Evolutionary conservation across 2,888 invertebrate species (phyloP).

Genomic region (Agrotis exclamationis): DNA sequence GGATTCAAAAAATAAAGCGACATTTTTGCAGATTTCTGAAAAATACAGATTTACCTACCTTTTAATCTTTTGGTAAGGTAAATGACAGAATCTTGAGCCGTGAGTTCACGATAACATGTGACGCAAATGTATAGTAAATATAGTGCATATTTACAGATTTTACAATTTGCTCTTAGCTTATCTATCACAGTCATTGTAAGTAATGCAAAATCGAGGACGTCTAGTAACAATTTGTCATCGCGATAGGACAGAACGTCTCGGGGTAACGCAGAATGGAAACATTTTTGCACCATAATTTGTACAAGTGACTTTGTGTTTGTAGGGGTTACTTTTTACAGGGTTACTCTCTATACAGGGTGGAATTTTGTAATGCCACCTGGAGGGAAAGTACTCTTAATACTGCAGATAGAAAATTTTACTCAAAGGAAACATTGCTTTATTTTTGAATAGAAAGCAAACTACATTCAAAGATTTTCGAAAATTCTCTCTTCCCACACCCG

Average conservation of each 20-base stretch:
- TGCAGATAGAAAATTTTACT: no score
- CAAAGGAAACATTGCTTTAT: no score
- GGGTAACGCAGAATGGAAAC: no score
- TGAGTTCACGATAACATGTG: neutral
- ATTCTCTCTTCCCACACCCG: no score
- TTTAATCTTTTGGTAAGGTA: neutral
- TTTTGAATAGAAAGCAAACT: no score
- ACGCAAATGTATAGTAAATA: neutral
- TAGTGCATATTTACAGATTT: conserved; percentile 22
- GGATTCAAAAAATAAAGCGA: neutral
- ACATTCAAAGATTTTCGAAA: no score
- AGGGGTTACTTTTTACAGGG: no score
- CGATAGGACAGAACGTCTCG: neutral
- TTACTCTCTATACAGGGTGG: no score
- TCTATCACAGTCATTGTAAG: neutral
- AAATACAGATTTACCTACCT: neutral
- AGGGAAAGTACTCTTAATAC: no score
- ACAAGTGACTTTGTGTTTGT: no score
- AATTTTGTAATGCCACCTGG: no score
- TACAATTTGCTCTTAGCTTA: conserved; percentile 2
- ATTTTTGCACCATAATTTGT: no score
- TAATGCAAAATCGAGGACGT: neutral
- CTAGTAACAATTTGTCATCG: neutral
- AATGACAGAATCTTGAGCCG: neutral
- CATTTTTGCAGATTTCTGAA: neutral